Evolutionary conservation across 2,797 vertebrate genomes (phyloP), one percentile per base, ranked within the genome.

Genomic region (Erethizon dorsatum): DNA sequence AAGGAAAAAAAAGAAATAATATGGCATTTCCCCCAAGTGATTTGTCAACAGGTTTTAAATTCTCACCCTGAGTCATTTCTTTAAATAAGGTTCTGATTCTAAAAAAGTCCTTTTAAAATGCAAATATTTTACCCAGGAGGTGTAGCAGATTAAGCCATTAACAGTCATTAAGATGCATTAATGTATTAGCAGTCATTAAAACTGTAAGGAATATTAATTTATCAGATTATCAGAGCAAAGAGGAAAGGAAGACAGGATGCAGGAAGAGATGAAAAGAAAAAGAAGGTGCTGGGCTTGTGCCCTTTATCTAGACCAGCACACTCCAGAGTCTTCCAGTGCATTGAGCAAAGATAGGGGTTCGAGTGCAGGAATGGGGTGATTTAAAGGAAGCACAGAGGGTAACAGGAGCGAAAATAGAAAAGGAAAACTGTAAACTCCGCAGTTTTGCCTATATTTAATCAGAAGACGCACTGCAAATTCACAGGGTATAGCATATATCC

Each of bases 101-200:
- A 85, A 91, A 97, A 96, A 96, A 67, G 14, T 4, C 41, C 73
- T 93, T 90, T 97, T 88, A 87, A 93, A 96, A 97, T 97, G 71
- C 78, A 96, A 96, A 90, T 93, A 85, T 84, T 95, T 95, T 59
- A 97, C 89, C 89, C 59, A 69, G 69, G 77, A 91, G 65, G 41
- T 94, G 0, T 83, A 95, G 82, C 80, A 92, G 45, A 96, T 96
- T 94, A 97, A 94, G n/a, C 61, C 92, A 97, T 96, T 97, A 96
- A 88, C 59, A 95, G 71, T 90, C 83, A 92, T 97, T 95, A 96
- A 91, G 82, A 85, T 88, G 78, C 84, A 96, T 93, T 96, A 90
- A 97, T 96, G 90, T 90, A 96, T 94, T 90, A 96, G 65, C 52
- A 97, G 33, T 80, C 67, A 93, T 94, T 94, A 95, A 96, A 96